Evolutionary conservation across 2,113 vertebrate species (phyloP).

Genomic region (Brevimyrus niger): DNA sequence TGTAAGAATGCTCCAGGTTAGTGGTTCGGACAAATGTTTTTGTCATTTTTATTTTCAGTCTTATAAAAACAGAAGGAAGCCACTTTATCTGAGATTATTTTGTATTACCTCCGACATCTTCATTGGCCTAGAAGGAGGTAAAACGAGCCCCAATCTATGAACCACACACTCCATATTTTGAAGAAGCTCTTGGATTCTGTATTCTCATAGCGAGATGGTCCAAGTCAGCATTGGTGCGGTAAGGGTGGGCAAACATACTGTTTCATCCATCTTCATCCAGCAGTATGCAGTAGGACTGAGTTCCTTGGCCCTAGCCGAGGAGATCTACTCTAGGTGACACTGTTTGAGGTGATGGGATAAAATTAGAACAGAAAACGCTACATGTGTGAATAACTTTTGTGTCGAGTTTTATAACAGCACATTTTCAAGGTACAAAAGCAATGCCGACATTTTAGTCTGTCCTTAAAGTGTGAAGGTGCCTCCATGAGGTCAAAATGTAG

Average conservation of each 20-base stretch:
- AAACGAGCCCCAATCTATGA: not conserved
- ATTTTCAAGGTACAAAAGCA: not conserved
- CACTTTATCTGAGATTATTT: not conserved
- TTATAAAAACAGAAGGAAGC: not conserved
- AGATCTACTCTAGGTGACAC: not conserved
- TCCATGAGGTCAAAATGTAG: not conserved
- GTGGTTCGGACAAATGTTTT: not conserved
- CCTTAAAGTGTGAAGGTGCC: not conserved
- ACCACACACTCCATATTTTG: not conserved
- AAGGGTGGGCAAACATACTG: conserved; percentile 47
- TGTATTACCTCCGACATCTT: not conserved
- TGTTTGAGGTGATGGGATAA: not conserved
- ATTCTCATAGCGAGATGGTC: not conserved
- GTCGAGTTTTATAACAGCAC: not conserved
- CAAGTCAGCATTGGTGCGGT: not conserved
- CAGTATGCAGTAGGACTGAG: not conserved
- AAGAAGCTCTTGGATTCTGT: not conserved
- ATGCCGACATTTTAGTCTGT: not conserved
- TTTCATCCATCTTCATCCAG: conserved; percentile 32
- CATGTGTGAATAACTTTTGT: conserved; percentile 1
- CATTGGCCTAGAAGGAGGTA: not conserved
- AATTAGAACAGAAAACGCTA: conserved; percentile 1
- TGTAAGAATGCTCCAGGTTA: not conserved
- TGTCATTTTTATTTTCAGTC: not conserved
- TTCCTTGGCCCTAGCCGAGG: not conserved